These are phyloP conservation scores for Coendou prehensilis DNA, from an alignment of 2,797 vertebrate species.

Conservation along the genomic window DNA sequence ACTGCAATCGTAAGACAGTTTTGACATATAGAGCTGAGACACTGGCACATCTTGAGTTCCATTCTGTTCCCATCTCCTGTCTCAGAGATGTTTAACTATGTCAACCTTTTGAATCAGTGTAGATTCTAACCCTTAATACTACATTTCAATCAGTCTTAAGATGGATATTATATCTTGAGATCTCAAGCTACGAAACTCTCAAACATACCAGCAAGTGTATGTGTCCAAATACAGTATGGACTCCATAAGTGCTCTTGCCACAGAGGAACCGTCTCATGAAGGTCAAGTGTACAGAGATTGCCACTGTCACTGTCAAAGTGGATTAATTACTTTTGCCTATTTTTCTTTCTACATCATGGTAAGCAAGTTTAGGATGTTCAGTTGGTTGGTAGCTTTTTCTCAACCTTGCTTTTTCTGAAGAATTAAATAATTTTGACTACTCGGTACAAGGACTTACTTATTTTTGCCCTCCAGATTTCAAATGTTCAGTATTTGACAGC, in stretches of 20 bases:
- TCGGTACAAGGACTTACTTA: background rate
- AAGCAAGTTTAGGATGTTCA: background rate
- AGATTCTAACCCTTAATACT: background rate
- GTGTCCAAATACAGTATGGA: background rate
- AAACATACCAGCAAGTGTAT: background rate
- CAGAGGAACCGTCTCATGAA: background rate
- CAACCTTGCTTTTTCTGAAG: slow-evolving; percentile 21
- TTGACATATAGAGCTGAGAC: background rate
- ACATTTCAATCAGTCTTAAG: background rate
- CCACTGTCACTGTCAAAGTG: background rate
- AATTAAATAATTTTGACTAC: background rate
- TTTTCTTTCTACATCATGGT: background rate
- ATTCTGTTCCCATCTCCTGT: background rate
- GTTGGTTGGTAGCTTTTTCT: background rate
- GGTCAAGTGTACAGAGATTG: background rate
- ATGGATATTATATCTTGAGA: background rate
- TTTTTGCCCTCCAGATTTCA: background rate
- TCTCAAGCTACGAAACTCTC: slow-evolving; percentile 7
- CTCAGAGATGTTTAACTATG: background rate
- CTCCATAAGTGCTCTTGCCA: background rate
- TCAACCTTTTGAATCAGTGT: background rate
- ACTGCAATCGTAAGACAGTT: background rate
- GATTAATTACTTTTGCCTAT: background rate
- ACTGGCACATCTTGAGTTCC: background rate
- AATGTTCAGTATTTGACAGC: background rate